These are phyloP conservation scores for Engystomops pustulosus DNA, from an alignment of 2,113 vertebrate species.

Conservation along the genomic window DNA sequence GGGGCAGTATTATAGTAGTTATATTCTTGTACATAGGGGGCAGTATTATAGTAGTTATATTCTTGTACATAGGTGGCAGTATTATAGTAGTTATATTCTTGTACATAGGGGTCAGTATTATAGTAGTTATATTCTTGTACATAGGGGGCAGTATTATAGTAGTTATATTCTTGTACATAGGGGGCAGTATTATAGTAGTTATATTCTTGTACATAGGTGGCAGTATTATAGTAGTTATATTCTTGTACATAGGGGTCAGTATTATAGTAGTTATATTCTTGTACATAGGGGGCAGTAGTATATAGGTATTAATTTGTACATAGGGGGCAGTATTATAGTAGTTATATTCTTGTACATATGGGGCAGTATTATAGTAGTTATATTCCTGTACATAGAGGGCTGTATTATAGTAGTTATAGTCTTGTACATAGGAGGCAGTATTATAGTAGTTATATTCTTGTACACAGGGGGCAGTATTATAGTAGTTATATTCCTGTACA, in stretches of 20 bases:
- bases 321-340: not conserved
- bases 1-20: not conserved
- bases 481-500: not conserved
- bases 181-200: not conserved
- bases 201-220: not conserved
- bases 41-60: not conserved
- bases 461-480: not conserved
- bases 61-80: not conserved
- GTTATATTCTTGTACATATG: not conserved
- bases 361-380: constrained; percentile 6
- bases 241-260: not conserved
- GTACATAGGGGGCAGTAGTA: not conserved
- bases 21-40: not conserved
- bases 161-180: constrained; percentile 4
- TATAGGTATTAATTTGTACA: not conserved
- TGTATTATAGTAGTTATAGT: not conserved
- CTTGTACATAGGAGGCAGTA: not conserved
- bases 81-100: constrained; percentile 1
- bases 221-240: constrained; percentile 4
- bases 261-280: constrained; percentile 1
- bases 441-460: constrained; percentile 1
- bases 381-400: not conserved
- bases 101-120: not conserved
- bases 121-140: constrained; percentile 4
- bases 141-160: not conserved